Percentiles rank a stretch among this genome's conserved stretches.
Conservation (phyloP, 2,113 vertebrate species). For the Dromiciops gliroides region DNA sequence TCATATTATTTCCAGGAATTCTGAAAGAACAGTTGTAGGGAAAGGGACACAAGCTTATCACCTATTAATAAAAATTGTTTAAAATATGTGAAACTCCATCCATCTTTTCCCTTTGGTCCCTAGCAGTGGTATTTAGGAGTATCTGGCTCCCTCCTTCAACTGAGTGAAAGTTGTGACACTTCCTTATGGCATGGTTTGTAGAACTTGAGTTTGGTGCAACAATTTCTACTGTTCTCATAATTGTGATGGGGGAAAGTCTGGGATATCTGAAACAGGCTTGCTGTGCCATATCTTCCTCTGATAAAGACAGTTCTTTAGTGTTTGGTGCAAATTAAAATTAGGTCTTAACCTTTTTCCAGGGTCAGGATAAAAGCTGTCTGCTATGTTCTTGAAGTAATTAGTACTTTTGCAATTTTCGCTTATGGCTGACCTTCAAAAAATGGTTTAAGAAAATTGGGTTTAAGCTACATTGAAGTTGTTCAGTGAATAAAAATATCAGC, state of each 20-base stretch:
- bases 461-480: background rate
- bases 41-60: background rate
- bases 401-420: background rate
- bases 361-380: background rate
- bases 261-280: background rate
- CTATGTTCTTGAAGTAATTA: background rate
- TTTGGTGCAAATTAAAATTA: background rate
- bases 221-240: background rate
- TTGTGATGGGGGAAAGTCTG: background rate
- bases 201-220: background rate
- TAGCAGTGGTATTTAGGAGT: background rate
- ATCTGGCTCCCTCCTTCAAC: background rate
- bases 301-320: background rate
- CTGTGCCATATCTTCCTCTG: background rate
- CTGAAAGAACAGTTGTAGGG: background rate
- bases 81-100: background rate
- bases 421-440: background rate
- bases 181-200: background rate
- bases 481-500: background rate
- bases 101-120: background rate
- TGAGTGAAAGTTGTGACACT: background rate
- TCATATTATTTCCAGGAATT: background rate
- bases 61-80: background rate
- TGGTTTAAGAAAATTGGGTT: background rate
- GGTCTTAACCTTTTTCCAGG: background rate